Conservation (phyloP, 2,113 vertebrate genomes). For the Macheiramphus alcinus region DNA sequence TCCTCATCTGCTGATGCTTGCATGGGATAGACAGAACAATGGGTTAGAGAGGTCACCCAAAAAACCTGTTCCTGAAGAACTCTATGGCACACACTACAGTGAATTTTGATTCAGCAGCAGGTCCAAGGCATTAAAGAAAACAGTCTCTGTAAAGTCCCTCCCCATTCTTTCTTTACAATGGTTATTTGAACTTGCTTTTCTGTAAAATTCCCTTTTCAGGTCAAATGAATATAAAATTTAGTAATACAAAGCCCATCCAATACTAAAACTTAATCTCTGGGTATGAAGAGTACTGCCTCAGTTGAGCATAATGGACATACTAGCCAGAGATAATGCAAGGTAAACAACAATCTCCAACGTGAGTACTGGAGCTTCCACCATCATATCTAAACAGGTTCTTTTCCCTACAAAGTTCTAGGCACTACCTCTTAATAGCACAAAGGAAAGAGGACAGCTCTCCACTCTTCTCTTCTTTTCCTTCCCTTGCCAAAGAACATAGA, state of each 20-base stretch:
- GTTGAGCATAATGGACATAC: not conserved
- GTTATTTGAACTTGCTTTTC: not conserved
- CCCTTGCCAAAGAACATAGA: not conserved
- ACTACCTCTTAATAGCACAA: not conserved
- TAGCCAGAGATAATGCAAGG: not conserved
- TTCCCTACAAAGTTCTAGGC: not conserved
- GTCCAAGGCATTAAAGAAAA: not conserved
- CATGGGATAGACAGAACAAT: not conserved
- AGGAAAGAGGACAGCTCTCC: not conserved
- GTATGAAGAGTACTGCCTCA: not conserved
- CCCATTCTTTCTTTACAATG: not conserved
- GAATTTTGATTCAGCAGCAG: not conserved
- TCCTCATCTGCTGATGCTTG: not conserved
- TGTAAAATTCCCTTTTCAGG: not conserved
- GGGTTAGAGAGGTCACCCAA: not conserved
- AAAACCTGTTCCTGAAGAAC: not conserved
- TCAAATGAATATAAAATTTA: not conserved
- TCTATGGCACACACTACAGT: not conserved
- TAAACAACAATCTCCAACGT: rapidly evolving
- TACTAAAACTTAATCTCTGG: not conserved
- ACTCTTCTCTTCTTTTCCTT: not conserved
- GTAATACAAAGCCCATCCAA: not conserved
- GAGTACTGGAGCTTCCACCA: not conserved
- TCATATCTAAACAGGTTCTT: not conserved
- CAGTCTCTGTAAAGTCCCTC: not conserved